These are phyloP conservation scores for Parascotia fuliginaria DNA, from an alignment of 2,888 invertebrate species.

Conservation along the genomic window DNA sequence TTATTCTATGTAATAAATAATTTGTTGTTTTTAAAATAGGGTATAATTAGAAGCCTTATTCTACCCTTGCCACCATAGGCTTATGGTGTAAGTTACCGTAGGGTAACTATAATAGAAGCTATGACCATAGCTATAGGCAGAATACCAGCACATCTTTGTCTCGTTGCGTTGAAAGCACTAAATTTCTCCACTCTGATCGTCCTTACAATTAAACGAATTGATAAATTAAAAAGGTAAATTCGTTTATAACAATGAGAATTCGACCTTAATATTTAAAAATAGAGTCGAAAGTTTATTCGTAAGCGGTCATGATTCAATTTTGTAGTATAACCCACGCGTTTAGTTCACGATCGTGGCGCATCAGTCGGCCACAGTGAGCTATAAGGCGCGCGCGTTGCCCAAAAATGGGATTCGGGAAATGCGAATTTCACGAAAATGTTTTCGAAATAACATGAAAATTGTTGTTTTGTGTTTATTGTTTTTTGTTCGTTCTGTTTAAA, in stretches of 20 bases:
- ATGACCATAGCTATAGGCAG: not conserved
- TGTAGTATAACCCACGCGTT: constrained; percentile 70
- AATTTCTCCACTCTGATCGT: constrained; percentile 43
- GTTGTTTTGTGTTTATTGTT: constrained; percentile 33
- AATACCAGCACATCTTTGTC: constrained; percentile 3
- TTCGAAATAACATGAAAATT: constrained; percentile 25
- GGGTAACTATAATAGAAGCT: not conserved
- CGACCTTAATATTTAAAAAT: constrained; percentile 40
- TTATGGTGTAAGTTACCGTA: not conserved
- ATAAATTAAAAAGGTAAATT: constrained; percentile 65
- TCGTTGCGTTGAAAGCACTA: constrained; percentile 39
- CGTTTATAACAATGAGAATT: constrained; percentile 39
- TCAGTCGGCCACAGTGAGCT: constrained; percentile 65
- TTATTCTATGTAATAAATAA: not conserved
- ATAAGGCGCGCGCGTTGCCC: constrained; percentile 67
- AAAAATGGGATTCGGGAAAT: constrained; percentile 51
- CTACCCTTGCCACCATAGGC: not conserved
- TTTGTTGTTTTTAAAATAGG: not conserved
- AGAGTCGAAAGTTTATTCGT: constrained; percentile 55
- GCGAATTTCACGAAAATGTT: constrained; percentile 36
- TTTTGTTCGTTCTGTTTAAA: constrained; percentile 13
- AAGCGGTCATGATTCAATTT: constrained; percentile 59
- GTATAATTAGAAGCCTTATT: constrained; percentile 6
- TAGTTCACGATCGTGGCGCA: constrained; percentile 66
- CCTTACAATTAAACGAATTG: constrained; percentile 61